Evolutionary conservation across 2,888 invertebrate genomes (phyloP).

Genomic region (Ormyrus thymus): DNA sequence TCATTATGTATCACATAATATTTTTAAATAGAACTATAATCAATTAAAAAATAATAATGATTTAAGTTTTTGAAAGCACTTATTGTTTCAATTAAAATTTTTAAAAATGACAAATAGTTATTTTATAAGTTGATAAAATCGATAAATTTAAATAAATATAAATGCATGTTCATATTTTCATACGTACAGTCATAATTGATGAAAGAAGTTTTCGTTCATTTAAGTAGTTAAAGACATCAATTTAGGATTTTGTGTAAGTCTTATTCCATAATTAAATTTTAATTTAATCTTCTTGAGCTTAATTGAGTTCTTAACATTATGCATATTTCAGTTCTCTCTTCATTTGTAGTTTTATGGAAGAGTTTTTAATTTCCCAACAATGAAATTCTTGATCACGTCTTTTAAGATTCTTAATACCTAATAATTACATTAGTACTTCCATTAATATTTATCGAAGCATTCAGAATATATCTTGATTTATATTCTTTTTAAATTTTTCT

Average conservation of each 20-base stretch:
- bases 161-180: too few relatives aligned
- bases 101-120: too few relatives aligned
- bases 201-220: too few relatives aligned
- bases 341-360: not conserved
- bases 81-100: too few relatives aligned
- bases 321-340: not conserved
- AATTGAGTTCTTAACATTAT: constrained; percentile 5
- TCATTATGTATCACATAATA: too few relatives aligned
- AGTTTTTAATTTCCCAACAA: constrained; percentile 19
- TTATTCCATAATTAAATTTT: constrained; percentile 9
- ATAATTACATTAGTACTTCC: constrained; percentile 30
- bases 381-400: constrained; percentile 3
- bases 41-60: too few relatives aligned
- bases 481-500: constrained; percentile 21
- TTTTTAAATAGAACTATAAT: too few relatives aligned
- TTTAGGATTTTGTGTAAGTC: not conserved
- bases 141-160: too few relatives aligned
- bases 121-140: too few relatives aligned
- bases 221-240: not conserved
- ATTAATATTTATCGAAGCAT: constrained; percentile 4
- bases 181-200: too few relatives aligned
- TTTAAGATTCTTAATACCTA: constrained; percentile 40
- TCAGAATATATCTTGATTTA: constrained; percentile 12
- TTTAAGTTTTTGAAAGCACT: too few relatives aligned
- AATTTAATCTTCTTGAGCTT: constrained; percentile 18